These are phyloP conservation scores for Salmo trutta DNA, from an alignment of 2,797 vertebrate species.

Conservation along the genomic window DNA sequence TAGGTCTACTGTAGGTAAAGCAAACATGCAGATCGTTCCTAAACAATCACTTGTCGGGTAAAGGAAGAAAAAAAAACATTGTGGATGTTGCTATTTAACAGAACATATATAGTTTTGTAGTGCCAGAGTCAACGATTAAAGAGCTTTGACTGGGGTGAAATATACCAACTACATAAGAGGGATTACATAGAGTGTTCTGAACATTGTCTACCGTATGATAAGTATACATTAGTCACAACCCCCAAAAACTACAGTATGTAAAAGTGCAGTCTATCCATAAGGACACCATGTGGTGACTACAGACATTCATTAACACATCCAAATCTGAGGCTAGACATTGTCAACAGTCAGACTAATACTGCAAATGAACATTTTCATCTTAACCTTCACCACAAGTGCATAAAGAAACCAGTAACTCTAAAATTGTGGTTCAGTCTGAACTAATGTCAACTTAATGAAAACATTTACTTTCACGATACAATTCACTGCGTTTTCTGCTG, in stretches of 20 bases:
- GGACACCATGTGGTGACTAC: background rate
- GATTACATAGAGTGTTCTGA: background rate
- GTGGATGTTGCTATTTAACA: background rate
- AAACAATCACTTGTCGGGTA: background rate
- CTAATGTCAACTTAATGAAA: background rate
- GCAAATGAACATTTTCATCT: background rate
- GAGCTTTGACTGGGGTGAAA: background rate
- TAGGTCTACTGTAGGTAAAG: constrained; percentile 13
- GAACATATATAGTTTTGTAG: background rate
- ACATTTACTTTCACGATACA: background rate
- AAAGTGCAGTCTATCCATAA: background rate
- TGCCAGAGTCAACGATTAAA: background rate
- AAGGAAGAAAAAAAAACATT: background rate
- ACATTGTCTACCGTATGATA: background rate
- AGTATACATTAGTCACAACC: background rate
- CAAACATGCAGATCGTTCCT: constrained; percentile 11
- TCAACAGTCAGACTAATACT: background rate
- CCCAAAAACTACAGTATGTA: background rate
- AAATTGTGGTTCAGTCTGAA: background rate
- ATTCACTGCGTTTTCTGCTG: background rate
- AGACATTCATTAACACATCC: background rate
- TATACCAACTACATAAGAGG: background rate
- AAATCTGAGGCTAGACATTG: background rate
- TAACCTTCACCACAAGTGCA: background rate
- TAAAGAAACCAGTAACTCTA: background rate